These are phyloP conservation scores for Pteronura brasiliensis DNA, from an alignment of 2,113 vertebrate species.

Conservation along the genomic window DNA sequence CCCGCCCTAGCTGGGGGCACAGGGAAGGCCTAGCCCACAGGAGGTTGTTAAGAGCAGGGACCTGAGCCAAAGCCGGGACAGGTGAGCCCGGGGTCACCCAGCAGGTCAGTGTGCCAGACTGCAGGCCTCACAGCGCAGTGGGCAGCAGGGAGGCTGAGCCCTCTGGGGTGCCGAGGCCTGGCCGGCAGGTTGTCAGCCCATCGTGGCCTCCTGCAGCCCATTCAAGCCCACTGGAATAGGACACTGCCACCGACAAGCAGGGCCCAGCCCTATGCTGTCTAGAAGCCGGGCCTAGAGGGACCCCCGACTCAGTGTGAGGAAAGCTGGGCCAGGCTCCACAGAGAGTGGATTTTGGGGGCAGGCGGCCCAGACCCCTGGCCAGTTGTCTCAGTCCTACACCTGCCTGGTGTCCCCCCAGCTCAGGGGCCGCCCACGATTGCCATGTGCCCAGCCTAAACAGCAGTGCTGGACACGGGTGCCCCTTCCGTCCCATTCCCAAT, in stretches of 20 bases:
- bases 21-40: not conserved
- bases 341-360: not conserved
- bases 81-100: too few relatives aligned
- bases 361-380: not conserved
- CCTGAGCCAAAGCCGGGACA: too few relatives aligned
- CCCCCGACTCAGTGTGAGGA: fast-evolving
- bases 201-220: not conserved
- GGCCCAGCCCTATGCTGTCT: not conserved
- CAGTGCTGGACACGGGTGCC: not conserved
- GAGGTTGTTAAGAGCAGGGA: not conserved
- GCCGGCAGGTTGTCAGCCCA: fast-evolving
- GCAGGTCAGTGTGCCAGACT: not conserved
- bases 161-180: too few relatives aligned
- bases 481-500: not conserved
- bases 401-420: not conserved
- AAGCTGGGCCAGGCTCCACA: not conserved
- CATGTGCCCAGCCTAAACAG: fast-evolving
- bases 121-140: fast-evolving
- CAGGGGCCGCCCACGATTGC: not conserved
- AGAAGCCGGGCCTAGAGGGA: not conserved
- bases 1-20: not conserved
- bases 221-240: not conserved
- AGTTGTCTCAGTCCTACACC: fast-evolving
- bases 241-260: not conserved
- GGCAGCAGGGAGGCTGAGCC: not conserved